Evolutionary conservation across 2,113 vertebrate genomes (phyloP), one percentile per base, ranked within the genome.

Genomic region (Lampris megalopsis): DNA sequence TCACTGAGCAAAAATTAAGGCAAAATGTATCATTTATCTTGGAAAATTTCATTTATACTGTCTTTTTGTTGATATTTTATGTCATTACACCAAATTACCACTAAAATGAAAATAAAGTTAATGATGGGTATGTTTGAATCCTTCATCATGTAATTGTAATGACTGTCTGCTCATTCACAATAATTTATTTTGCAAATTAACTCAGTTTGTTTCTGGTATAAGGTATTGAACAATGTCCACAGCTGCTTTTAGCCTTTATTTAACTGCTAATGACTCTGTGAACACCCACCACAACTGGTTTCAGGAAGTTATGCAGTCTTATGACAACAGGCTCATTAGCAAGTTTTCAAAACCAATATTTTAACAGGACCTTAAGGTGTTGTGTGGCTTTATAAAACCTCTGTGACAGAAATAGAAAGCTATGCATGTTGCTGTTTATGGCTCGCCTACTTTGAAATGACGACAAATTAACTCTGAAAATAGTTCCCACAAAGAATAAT

Each of bases 401-500:
- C 71, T 73, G 53, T 37, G 37, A 74, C 84, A 71, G 67, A 88
- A 89, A 92, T 89, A 91, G 84, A 91, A 89, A 75, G 85, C 81
- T 73, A 89, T 75, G 73, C 69, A 65, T 84, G 85, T 79, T 41
- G 63, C 65, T 42, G 24, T 81, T 80, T 63, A 75, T 71, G 77
- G 63, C 68, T 36, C 71, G 71, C 71, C 76, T 77, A 36, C 77
- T 85, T 77, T 85, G 70, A 86, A 88, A 80, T 63, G 81, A 83
- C 89, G 90, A 89, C 85, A 85, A 86, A 80, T 80, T 73, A 62
- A 66, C 71, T 56, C 43, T 87, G 75, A 64, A 85, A 88, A 91
- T 90, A 91, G 80, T 86, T 69, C 75, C 60, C 82, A 60, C 10
- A 77, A 86, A 83, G 84, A 74, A 89, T 77, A 86, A 68, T 36